These are phyloP conservation scores for Drosophila littoralis DNA, from an alignment of 1,140 invertebrate species.

Conservation along the genomic window DNA sequence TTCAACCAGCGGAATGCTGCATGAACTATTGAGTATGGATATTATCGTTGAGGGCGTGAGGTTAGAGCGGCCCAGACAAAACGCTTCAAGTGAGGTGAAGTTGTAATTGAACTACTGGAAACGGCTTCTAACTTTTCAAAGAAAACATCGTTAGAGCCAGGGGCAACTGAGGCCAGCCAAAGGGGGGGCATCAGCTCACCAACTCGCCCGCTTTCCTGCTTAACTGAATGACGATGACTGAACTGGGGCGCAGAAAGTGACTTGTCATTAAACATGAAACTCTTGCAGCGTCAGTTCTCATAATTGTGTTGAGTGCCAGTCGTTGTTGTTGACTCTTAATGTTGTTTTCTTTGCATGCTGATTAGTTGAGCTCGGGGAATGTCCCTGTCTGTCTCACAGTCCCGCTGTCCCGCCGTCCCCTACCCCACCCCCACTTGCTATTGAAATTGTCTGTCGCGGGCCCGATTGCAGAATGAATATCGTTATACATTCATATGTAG, in stretches of 20 bases:
- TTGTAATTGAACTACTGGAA: conserved; percentile 80
- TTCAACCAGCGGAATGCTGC: conserved; percentile 2
- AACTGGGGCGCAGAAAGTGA: conserved; percentile 82
- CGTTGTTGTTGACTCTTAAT: conserved; percentile 82
- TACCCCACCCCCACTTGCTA: background rate
- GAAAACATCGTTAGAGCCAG: conserved; percentile 70
- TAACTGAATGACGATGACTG: conserved; percentile 65
- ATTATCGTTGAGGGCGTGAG: conserved; percentile 29
- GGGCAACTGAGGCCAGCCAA: conserved; percentile 9
- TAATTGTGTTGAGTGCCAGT: conserved; percentile 80
- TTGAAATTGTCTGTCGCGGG: conserved; percentile 36
- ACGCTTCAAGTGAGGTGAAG: conserved; percentile 73
- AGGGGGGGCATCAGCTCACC: background rate
- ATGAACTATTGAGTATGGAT: background rate
- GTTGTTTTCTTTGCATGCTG: conserved; percentile 83
- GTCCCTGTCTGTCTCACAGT: conserved; percentile 33
- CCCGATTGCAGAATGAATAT: conserved; percentile 72
- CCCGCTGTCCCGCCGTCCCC: background rate
- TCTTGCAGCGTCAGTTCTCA: conserved; percentile 82
- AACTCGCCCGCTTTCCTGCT: conserved; percentile 5
- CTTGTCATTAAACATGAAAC: conserved; percentile 82
- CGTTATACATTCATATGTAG: conserved; percentile 60
- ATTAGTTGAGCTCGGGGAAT: conserved; percentile 77
- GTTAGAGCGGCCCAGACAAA: conserved; percentile 49
- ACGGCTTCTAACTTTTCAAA: conserved; percentile 79